Evolutionary conservation across 2,888 invertebrate genomes (phyloP).

Genomic region (Mesorhabditis sp.): DNA sequence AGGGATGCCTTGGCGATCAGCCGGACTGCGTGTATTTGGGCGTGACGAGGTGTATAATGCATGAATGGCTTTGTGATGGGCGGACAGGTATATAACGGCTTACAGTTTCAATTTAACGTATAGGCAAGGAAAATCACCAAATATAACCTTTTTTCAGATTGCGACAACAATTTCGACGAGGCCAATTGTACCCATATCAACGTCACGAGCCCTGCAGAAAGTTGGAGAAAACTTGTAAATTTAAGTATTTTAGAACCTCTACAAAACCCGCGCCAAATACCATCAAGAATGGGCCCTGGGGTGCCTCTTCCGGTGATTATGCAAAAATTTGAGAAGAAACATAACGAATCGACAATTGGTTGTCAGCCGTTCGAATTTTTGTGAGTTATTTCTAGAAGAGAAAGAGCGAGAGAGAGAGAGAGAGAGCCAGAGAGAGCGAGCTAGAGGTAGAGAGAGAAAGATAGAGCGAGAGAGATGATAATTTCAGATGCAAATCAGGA

Average conservation of each 20-base stretch:
- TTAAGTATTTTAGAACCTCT: neutral
- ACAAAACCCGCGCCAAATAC: neutral
- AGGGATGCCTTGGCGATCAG: neutral
- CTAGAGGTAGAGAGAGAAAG: no score
- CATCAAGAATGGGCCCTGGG: neutral
- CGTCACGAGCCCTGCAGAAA: neutral
- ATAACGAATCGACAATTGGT: neutral
- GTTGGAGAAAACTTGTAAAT: no score
- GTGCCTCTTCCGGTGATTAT: neutral
- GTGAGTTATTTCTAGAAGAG: neutral
- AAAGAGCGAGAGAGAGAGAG: no score
- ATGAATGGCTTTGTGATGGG: slow-evolving; percentile 6
- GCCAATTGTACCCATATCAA: neutral
- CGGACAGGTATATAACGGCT: neutral
- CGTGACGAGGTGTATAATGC: neutral
- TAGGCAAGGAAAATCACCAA: neutral
- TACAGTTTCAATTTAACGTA: neutral
- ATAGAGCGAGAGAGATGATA: no score
- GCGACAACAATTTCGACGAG: slow-evolving; percentile 4
- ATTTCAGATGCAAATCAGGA: neutral
- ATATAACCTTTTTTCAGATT: neutral
- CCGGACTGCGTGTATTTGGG: slow-evolving; percentile 2
- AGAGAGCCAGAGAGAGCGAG: no score
- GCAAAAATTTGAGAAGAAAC: neutral
- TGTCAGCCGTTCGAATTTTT: neutral